Evolutionary conservation across 2,113 vertebrate genomes (phyloP).

Genomic region (Meleagris gallopavo): DNA sequence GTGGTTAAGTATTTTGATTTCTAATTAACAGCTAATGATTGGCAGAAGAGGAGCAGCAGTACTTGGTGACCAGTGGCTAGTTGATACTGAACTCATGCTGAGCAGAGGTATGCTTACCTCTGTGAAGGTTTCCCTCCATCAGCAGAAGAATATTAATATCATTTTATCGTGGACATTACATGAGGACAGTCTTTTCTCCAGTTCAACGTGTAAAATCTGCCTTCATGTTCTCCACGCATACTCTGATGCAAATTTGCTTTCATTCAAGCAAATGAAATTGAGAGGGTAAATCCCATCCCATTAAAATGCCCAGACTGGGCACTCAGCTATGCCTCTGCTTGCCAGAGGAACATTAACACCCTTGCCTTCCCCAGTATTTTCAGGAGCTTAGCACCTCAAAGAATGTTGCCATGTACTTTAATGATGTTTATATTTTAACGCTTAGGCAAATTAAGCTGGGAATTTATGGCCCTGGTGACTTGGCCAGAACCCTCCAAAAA

Average conservation of each 20-base stretch:
- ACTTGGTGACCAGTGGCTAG: not conserved
- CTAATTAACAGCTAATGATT: not conserved
- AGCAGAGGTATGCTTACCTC: not conserved
- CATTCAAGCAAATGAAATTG: constrained; percentile 7
- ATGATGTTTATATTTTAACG: not conserved
- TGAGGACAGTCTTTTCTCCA: not conserved
- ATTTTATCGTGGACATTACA: not conserved
- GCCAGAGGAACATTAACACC: constrained; percentile 51
- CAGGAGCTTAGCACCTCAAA: constrained; percentile 15
- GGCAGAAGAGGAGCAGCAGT: not conserved
- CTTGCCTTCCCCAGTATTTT: not conserved
- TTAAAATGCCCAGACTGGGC: not conserved
- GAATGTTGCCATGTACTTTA: not conserved
- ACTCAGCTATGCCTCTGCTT: not conserved
- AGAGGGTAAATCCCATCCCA: not conserved
- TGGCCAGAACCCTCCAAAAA: not conserved
- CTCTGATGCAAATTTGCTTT: not conserved
- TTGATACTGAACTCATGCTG: not conserved
- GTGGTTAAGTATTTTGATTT: not conserved
- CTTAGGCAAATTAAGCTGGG: not conserved
- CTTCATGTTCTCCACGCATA: not conserved
- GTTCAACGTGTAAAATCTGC: not conserved
- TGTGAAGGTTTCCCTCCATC: not conserved
- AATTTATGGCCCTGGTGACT: not conserved
- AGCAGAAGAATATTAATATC: not conserved